Evolutionary conservation across 2,113 vertebrate genomes (phyloP), one percentile per base, ranked within the genome.

Genomic region (Lota lota): DNA sequence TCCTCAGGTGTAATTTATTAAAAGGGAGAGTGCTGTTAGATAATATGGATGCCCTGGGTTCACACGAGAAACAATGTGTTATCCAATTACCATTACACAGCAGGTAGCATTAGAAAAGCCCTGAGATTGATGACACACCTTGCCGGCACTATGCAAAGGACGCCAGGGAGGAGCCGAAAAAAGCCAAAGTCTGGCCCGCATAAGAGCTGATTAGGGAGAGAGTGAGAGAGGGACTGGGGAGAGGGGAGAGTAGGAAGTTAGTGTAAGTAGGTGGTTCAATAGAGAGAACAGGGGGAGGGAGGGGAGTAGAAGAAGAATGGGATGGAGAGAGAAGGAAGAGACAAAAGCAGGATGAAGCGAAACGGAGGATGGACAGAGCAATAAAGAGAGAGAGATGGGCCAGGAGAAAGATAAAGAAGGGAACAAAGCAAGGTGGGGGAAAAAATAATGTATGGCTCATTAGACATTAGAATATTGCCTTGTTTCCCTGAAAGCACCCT

Each of bases 101-200:
- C 63, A 80, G 74, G 66, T 77, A 81, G 74, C 77, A 74, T 66
- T 71, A 69, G 70, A 76, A 75, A 74, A 67, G 71, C 36, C 75
- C 40, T 79, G 50, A 79, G 87, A 91, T 88, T 88, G 88, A 90
- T 90, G 83, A 83, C 74, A 67, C 72, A 68, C 72, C 82, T 78
- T 73, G 79, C 86, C 72, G 53, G 79, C 81, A 2, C 76, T 80
- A 73, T 74, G 83, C 77, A 73, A 67, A 81, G 70, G 68, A 66
- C 53, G 53, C 53, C 17, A 56, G n/a, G 20, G 53, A 56, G 16
- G 53, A 16, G 17, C 12, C 51, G 64, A 57, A 22, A 51, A 56
- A 70, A 58, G 47, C 18, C 10, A 14, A 47, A 12, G 40, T 47
- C 40, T 47, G 40, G 40, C 40, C 10, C 40, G 40, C 40, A 47